A percentile compares a stretch with the other conserved stretches of the same genome.
phyloP scores from a whole-genome alignment of 2,888 invertebrate genomes.

The Hirtodrosophila confusa region DNA sequence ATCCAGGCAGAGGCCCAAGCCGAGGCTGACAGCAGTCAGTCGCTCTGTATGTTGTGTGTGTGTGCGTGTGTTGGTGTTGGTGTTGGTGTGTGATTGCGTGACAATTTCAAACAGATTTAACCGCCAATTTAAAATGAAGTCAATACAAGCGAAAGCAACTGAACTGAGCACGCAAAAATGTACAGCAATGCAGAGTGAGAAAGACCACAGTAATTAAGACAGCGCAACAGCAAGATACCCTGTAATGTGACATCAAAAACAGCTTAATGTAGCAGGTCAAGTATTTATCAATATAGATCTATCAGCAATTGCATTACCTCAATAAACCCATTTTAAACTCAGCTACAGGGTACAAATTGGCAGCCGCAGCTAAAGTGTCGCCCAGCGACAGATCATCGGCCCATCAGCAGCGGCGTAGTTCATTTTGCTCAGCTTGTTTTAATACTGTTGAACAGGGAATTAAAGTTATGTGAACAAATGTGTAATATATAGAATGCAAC shows the following conservation, averaged over 20 bases:
- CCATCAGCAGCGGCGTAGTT: conserved; percentile 55
- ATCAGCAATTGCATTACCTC: not conserved
- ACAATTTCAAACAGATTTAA: conserved; percentile 81
- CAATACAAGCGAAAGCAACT: conserved; percentile 70
- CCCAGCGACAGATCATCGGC: conserved; percentile 66
- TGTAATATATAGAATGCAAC: too few relatives aligned
- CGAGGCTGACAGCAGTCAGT: conserved; percentile 30
- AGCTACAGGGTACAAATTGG: conserved; percentile 19
- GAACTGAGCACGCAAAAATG: conserved; percentile 45
- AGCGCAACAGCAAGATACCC: conserved; percentile 14
- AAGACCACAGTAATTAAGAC: not conserved
- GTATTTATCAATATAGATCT: not conserved
- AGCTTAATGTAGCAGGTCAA: too few relatives aligned
- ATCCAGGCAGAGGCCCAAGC: conserved; percentile 16
- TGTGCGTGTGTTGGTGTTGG: conserved; percentile 28
- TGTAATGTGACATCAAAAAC: conserved; percentile 1
- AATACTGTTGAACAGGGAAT: too few relatives aligned
- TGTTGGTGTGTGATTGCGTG: conserved; percentile 72
- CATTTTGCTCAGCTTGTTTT: conserved; percentile 12
- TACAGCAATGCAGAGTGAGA: conserved; percentile 6
- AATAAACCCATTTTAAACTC: not conserved
- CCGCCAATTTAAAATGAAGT: conserved; percentile 81
- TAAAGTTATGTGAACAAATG: too few relatives aligned
- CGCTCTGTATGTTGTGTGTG: conserved; percentile 17
- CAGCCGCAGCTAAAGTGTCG: conserved; percentile 23